Evolutionary conservation across 2,113 vertebrate genomes (phyloP), one percentile per base, ranked within the genome.

Genomic region (Mustela lutreola): DNA sequence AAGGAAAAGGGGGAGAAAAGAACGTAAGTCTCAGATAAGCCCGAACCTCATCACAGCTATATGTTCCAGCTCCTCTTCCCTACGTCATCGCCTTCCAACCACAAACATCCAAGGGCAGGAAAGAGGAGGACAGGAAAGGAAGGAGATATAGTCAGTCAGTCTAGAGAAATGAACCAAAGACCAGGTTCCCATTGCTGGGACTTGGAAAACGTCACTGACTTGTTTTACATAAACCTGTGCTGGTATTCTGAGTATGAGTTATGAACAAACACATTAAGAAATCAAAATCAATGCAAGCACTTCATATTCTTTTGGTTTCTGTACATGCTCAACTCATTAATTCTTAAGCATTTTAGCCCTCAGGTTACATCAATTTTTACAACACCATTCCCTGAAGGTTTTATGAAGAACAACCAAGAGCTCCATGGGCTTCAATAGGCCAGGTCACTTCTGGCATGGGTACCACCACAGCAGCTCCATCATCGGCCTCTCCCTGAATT

Each of bases 31-130:
- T 71, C 15, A 95, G 79, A 94, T 95, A 96, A 97, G 82, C 26
- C 22, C 39, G 87, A 89, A 96, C 58, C 28, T 95, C 76, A 96
- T 87, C 86, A 95, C 42, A 93, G 84, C 62, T 90, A 28, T 56
- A 73, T 86, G 56, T 89, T 81, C 67, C 4, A 0, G 50, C 76
- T 96, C 71, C 79, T 95, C 95, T 93, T 63, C 60, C 88, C 84
- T 91, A 45, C 45, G 76, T 92, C 85, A 48, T 71, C 81, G 88
- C 89, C 81, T 93, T 67, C 92, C 67, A 96, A 96, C 93, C 79
- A 95, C 89, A 97, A 96, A 94, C 14, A 97, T 91, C 81, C 89
- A 80, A 94, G 86, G 36, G 62, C 82, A 97, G 95, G 91, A 97
- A 97, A 94, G 0, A 91, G 50, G 93, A 96, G 79, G 78, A 88